phyloP scores from a whole-genome alignment of 2,888 invertebrate species.

The Ornithoptera priamus region DNA sequence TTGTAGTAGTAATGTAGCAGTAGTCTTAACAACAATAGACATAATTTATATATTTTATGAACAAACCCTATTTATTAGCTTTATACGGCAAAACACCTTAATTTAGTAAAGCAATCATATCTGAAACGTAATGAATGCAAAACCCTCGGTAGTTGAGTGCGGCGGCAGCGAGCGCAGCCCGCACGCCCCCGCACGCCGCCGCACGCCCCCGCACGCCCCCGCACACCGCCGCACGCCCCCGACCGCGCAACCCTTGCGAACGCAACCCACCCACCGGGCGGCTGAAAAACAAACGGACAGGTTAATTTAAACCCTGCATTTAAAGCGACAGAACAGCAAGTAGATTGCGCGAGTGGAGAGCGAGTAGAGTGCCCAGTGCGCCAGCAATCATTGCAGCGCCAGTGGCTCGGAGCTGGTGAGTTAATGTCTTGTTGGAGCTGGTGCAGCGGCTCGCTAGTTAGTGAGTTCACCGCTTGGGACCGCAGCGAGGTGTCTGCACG shows the following conservation, averaged over 20 bases:
- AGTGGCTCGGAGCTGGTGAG: too few species aligned
- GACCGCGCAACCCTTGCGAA: conserved; percentile 3
- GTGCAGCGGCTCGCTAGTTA: background rate
- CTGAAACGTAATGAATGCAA: background rate
- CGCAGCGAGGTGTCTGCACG: background rate
- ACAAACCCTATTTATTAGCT: too few species aligned
- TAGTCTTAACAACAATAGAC: too few species aligned
- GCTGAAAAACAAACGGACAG: conserved; percentile 5
- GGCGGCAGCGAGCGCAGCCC: background rate
- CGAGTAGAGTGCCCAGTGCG: background rate
- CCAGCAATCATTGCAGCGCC: conserved; percentile 20
- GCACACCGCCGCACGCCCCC: too few species aligned
- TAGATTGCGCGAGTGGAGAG: conserved; percentile 2
- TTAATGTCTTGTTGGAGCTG: too few species aligned
- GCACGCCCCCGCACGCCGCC: background rate
- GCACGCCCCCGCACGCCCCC: background rate
- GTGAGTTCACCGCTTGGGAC: conserved; percentile 6
- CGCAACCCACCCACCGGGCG: conserved; percentile 7
- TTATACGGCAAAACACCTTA: too few species aligned
- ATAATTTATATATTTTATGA: too few species aligned
- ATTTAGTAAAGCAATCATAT: background rate
- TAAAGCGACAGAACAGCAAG: conserved; percentile 4
- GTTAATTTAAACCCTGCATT: conserved; percentile 16
- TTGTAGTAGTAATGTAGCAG: too few species aligned
- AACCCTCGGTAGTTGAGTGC: conserved; percentile 2